A percentile compares a stretch with the other conserved stretches of the same genome.
phyloP scores from a whole-genome alignment of 2,113 vertebrate genomes.

The Canis aureus region DNA sequence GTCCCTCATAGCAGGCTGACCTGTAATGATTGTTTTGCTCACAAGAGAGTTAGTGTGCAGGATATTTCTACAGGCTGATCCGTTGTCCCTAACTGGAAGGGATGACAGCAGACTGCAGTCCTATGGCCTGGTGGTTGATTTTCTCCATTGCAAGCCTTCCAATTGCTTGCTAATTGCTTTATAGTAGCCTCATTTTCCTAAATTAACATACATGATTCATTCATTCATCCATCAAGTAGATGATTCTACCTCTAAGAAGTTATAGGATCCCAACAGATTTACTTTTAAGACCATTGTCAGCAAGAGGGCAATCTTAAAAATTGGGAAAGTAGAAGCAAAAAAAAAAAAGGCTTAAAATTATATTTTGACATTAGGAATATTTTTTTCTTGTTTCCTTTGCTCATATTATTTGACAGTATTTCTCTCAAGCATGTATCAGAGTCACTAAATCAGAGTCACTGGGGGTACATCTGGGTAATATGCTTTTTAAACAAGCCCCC shows the following conservation, averaged over 20 bases:
- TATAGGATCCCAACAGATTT: background rate
- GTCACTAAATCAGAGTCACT: background rate
- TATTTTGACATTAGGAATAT: background rate
- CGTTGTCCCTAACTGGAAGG: background rate
- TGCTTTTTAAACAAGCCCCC: background rate
- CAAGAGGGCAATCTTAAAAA: background rate
- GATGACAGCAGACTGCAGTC: background rate
- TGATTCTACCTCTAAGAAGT: background rate
- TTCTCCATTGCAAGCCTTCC: background rate
- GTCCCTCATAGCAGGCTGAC: background rate
- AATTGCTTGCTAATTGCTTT: background rate
- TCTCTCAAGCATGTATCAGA: background rate
- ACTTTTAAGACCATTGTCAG: background rate
- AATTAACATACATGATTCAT: background rate
- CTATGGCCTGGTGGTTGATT: background rate
- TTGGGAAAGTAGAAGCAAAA: background rate
- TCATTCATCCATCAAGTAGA: background rate
- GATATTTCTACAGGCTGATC: background rate
- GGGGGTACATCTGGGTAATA: background rate
- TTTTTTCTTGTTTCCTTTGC: background rate
- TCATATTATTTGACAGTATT: background rate
- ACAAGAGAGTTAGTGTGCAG: background rate
- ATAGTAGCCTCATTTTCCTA: background rate
- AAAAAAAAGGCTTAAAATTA: background rate
- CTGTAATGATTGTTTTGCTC: background rate